Conservation (phyloP, 2,113 vertebrate species). For the Castor canadensis region DNA sequence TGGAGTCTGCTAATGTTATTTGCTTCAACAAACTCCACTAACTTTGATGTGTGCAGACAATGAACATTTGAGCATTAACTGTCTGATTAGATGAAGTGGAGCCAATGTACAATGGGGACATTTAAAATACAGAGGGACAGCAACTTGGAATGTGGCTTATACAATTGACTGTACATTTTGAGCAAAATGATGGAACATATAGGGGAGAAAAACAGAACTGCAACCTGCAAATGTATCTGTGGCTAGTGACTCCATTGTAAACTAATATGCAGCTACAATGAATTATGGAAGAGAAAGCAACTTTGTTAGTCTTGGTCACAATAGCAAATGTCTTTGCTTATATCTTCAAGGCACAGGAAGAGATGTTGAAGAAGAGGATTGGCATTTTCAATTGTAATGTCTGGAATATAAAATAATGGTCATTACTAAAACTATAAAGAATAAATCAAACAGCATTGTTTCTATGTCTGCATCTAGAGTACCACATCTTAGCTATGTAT, state of each 20-base stretch:
- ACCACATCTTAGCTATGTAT: background rate
- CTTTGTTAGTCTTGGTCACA: background rate
- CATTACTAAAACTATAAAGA: slow-evolving; percentile 4
- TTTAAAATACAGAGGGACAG: background rate
- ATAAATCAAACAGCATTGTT: background rate
- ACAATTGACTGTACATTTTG: background rate
- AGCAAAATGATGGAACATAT: background rate
- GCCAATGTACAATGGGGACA: background rate
- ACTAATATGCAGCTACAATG: background rate
- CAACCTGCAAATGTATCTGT: background rate
- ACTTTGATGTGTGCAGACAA: background rate
- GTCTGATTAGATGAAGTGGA: background rate
- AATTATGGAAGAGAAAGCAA: background rate
- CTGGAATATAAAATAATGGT: slow-evolving; percentile 9
- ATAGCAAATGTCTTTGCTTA: background rate
- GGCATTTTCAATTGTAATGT: background rate
- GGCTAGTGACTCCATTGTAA: background rate
- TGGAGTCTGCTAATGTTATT: slow-evolving; percentile 16
- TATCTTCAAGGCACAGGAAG: background rate
- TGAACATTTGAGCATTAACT: background rate
- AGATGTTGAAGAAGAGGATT: background rate
- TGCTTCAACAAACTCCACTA: slow-evolving; percentile 27
- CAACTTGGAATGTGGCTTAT: background rate
- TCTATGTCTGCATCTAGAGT: background rate
- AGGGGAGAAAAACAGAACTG: background rate